These are phyloP conservation scores for Nemotelus nigrinus DNA, from an alignment of 2,888 invertebrate genomes.

Conservation along the genomic window DNA sequence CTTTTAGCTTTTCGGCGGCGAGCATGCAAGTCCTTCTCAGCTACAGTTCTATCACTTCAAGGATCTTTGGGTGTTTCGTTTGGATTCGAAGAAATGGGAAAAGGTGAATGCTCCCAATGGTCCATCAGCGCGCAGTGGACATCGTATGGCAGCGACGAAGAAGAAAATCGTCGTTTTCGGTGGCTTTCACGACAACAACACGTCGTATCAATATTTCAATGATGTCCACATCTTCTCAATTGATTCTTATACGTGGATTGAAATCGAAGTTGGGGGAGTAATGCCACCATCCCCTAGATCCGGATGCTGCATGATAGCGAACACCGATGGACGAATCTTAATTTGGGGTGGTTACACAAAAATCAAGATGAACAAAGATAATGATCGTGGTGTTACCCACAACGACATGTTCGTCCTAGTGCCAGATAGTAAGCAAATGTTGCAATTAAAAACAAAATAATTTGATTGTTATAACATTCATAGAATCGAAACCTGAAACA, in stretches of 20 bases:
- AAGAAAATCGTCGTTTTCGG: conserved; percentile 87
- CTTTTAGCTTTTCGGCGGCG: conserved; percentile 81
- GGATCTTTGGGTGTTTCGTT: conserved; percentile 88
- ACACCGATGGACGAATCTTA: conserved; percentile 72
- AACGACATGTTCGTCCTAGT: conserved; percentile 75
- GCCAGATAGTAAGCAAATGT: conserved; percentile 68
- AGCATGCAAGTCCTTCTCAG: conserved; percentile 89
- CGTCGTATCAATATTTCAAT: conserved; percentile 89
- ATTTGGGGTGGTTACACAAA: conserved; percentile 84
- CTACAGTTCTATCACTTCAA: conserved; percentile 93
- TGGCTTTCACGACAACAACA: conserved; percentile 89
- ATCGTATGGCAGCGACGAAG: conserved; percentile 85
- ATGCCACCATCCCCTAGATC: conserved; percentile 79
- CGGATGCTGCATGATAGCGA: conserved; percentile 70
- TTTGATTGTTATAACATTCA: conserved; percentile 30
- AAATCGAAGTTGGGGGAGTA: conserved; percentile 73
- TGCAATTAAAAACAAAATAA: conserved; percentile 5
- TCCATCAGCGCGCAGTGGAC: conserved; percentile 87
- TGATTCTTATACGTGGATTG: conserved; percentile 81
- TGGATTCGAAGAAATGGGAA: conserved; percentile 83
- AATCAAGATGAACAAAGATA: conserved; percentile 76
- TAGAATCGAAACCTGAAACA: conserved; percentile 71
- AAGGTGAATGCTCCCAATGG: conserved; percentile 79
- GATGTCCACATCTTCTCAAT: conserved; percentile 85
- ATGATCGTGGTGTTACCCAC: conserved; percentile 77